Base-by-base conservation (phyloP, 2,113 vertebrate genomes). In the Pseudopipra pipra region DNA sequence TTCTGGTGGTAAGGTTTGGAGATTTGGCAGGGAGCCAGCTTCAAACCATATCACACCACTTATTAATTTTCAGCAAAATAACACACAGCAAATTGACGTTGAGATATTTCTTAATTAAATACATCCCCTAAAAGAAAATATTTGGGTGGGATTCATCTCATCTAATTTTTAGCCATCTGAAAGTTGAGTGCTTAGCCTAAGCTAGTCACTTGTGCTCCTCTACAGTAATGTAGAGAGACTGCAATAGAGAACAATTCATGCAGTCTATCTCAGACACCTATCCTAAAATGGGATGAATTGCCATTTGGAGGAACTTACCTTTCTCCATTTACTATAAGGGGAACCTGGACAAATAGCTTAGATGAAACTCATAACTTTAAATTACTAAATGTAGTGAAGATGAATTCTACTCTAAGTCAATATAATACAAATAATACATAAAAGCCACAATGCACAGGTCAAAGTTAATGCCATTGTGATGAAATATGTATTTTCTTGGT, bases 351-450 rank as follows among this genome's bases (percentile, higher is more conserved):
- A 92, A 94, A 92, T 43, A 80, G 55, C 72, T 88, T 37, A 71
- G 84, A 63, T 86, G 79, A 90, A 95, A 63, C 6, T 12, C 20
- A 37, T 88, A 93, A 92, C 85, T 92, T 92, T 43, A 92, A 72
- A 77, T 70, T 31, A 56, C 31, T 92, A 88, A 80, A 85, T 39
- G 28, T 63, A 83, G 72, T 71, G 83, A 90, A 80, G 90, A 94
- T 74, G 59, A 92, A 93, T 95, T 92, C 43, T 88, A 41, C 67
- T 70, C 41, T 94, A 93, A 92, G 83, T 84, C 76, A 87, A 47
- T 93, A 56, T 75, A 95, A 84, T 44, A 93, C 68, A 96, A 97
- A 97, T 75, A 90, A 87, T 68, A 92, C 44, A 87, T 78, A 95
- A 95, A 95, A 90, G 55, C 39, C 61, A 89, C 79, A 84, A 89